Percentiles rank a stretch among this genome's conserved stretches.
These are phyloP conservation scores for Diachasma alloeum DNA, from an alignment of 1,140 invertebrate species.

Conservation along the genomic window DNA sequence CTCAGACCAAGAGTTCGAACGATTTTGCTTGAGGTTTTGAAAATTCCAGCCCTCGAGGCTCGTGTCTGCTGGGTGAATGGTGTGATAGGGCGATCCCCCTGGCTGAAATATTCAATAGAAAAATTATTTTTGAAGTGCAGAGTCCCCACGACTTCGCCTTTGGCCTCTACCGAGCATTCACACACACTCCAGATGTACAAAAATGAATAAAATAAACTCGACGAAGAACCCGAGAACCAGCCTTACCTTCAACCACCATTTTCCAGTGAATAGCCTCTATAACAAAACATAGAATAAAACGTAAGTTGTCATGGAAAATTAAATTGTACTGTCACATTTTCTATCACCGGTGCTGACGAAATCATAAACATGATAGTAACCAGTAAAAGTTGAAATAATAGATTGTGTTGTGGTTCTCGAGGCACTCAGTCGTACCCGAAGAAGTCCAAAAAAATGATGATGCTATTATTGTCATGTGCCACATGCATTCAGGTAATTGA, in stretches of 20 bases:
- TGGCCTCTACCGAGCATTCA: neutral
- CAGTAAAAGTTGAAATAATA: neutral
- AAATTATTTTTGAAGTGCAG: neutral
- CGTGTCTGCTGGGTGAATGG: constrained; percentile 84
- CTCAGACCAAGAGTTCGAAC: constrained; percentile 91
- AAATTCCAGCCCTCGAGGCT: constrained; percentile 80
- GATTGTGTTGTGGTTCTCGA: neutral
- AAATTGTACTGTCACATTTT: neutral
- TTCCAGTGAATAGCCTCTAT: constrained; percentile 67
- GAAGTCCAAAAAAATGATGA: neutral
- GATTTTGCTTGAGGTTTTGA: constrained; percentile 73
- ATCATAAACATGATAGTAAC: neutral
- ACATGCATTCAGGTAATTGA: constrained; percentile 31
- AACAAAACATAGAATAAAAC: constrained; percentile 53
- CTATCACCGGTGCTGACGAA: constrained; percentile 3
- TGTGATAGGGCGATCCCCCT: constrained; percentile 89
- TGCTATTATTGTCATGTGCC: neutral
- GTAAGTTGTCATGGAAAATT: neutral
- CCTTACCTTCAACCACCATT: constrained; percentile 52
- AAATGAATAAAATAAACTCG: constrained; percentile 26
- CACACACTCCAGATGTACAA: neutral
- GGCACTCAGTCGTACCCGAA: constrained; percentile 4
- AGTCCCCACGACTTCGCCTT: neutral
- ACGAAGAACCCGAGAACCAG: constrained; percentile 48
- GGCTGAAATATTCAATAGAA: constrained; percentile 60